Percentiles rank a stretch among this genome's conserved stretches.
Evolutionary conservation across 2,888 invertebrate species (phyloP).

Genomic region (Scaptomyza reducta): DNA sequence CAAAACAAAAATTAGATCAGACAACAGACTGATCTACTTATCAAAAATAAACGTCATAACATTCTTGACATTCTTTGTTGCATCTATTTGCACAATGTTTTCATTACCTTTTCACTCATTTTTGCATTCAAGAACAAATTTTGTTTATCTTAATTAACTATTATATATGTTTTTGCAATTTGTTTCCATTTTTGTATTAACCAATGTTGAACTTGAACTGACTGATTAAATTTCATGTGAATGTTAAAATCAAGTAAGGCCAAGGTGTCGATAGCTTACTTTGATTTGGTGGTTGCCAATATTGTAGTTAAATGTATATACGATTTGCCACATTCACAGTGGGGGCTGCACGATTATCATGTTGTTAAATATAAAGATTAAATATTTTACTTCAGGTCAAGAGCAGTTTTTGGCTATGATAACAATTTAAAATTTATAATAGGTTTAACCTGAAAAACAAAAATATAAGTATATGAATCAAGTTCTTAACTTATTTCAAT

Average conservation of each 20-base stretch:
- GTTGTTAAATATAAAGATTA: neutral
- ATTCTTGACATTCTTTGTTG: neutral
- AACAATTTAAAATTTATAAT: no score
- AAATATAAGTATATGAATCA: no score
- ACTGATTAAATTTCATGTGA: conserved; percentile 46
- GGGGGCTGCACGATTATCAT: neutral
- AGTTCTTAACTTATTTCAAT: no score
- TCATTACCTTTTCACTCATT: neutral
- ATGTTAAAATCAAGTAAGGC: conserved; percentile 16
- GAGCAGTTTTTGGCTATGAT: neutral
- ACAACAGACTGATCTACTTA: neutral
- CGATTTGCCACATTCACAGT: conserved; percentile 3
- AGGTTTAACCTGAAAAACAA: no score
- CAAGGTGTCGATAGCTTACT: conserved; percentile 19
- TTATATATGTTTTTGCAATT: neutral
- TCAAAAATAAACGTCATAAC: conserved; percentile 5
- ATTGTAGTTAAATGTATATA: neutral
- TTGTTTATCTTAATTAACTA: neutral
- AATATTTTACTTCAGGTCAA: neutral
- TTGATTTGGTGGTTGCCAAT: conserved; percentile 2
- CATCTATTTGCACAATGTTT: neutral
- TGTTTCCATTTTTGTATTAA: conserved; percentile 10
- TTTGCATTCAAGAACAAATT: neutral
- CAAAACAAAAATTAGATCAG: neutral
- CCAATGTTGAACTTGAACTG: conserved; percentile 56